Evolutionary conservation across 1,140 invertebrate species (phyloP).

Genomic region (Theocolax elegans): DNA sequence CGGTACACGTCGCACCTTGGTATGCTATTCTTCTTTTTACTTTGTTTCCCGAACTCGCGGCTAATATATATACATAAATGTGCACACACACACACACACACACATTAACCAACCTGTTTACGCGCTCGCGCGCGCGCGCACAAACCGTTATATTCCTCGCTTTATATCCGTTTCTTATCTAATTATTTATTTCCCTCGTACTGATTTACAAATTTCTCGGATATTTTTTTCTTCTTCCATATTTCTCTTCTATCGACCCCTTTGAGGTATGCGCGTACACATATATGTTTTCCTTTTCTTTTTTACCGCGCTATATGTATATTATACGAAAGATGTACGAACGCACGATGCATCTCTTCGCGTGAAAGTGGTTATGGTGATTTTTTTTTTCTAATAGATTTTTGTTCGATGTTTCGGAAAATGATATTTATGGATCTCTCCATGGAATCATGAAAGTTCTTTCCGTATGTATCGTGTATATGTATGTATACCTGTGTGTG

Average conservation of each 20-base stretch:
- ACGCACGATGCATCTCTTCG: too few species aligned
- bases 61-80: neutral
- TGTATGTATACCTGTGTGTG: too few species aligned
- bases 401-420: too few species aligned
- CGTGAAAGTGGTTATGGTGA: too few species aligned
- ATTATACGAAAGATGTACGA: too few species aligned
- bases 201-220: neutral
- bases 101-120: neutral
- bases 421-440: too few species aligned
- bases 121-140: neutral
- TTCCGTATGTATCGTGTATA: too few species aligned
- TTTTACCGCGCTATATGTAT: too few species aligned
- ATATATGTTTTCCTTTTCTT: too few species aligned
- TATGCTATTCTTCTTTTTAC: constrained; percentile 29
- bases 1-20: constrained; percentile 19
- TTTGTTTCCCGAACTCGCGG: constrained; percentile 7
- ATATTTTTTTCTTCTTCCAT: neutral
- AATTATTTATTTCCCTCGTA: neutral
- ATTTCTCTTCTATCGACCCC: neutral
- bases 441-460: too few species aligned
- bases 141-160: constrained; percentile 19
- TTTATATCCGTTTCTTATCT: neutral
- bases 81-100: neutral
- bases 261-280: too few species aligned
- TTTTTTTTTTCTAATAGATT: too few species aligned